These are phyloP conservation scores for Gallinago paraguaiae DNA, from an alignment of 2,113 vertebrate genomes.

Conservation along the genomic window DNA sequence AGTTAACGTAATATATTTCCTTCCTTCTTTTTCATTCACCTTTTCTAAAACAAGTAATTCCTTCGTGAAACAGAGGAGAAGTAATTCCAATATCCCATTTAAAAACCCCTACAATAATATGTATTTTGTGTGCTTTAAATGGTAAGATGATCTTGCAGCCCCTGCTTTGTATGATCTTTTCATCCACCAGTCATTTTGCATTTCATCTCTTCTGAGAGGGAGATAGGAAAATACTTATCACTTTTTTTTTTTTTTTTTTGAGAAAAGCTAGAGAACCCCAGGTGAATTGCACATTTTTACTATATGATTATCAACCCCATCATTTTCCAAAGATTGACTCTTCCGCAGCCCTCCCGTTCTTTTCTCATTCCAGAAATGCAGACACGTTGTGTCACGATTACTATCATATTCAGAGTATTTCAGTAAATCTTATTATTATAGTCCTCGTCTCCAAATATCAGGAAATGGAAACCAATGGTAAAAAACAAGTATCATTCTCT, in stretches of 20 bases:
- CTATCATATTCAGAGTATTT: not conserved
- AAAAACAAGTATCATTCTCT: constrained; percentile 6
- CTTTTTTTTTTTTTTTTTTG: not conserved
- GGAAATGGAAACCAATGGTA: not conserved
- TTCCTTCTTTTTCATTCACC: not conserved
- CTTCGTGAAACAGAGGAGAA: not conserved
- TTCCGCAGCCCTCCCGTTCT: not conserved
- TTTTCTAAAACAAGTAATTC: not conserved
- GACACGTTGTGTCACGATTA: not conserved
- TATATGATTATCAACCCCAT: not conserved
- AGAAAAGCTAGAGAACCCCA: not conserved
- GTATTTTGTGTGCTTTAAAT: not conserved
- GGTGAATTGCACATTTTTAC: not conserved
- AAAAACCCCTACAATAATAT: not conserved
- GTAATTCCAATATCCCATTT: not conserved
- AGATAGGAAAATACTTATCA: not conserved
- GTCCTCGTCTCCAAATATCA: not conserved
- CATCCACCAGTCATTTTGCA: constrained; percentile 1
- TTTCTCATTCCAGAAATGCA: not conserved
- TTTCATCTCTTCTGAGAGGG: constrained; percentile 24
- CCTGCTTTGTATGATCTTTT: not conserved
- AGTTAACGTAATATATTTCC: not conserved
- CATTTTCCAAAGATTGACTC: not conserved
- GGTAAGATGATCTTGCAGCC: not conserved
- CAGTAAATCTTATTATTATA: not conserved